These are phyloP conservation scores for Catostylus mosaicus DNA, from an alignment of 30 jellyfish, hydroid and myxozoan genomes.

Conservation along the genomic window DNA sequence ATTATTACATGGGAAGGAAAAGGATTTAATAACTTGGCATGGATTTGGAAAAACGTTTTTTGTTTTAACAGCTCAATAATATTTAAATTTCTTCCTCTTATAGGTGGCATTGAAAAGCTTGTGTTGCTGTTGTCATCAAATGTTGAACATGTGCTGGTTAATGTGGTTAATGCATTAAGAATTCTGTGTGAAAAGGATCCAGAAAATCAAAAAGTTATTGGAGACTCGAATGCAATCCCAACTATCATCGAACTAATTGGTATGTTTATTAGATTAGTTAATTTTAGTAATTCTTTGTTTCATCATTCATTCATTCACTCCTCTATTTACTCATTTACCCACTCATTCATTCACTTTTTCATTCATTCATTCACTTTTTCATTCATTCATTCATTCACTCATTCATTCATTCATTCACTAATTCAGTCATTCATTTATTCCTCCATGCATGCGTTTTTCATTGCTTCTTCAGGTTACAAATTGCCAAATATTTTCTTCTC, in stretches of 20 bases:
- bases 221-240: conserved; percentile 46
- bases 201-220: conserved; percentile 65
- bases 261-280: not conserved
- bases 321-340: not conserved
- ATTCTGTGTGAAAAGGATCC: conserved; percentile 48
- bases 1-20: too few relatives aligned
- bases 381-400: not conserved
- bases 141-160: conserved; percentile 72
- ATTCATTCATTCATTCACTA: not conserved
- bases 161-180: conserved; percentile 70
- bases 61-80: too few relatives aligned
- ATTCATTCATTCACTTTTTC: not conserved
- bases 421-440: not conserved
- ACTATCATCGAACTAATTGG: conserved; percentile 49
- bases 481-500: too few relatives aligned
- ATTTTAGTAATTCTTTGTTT: not conserved
- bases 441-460: not conserved
- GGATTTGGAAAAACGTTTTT: too few relatives aligned
- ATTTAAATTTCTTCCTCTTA: not conserved
- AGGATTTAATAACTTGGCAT: too few relatives aligned
- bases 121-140: conserved; percentile 57
- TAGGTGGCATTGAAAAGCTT: conserved; percentile 67
- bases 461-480: too few relatives aligned
- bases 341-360: not conserved
- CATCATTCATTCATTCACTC: not conserved